A percentile compares a stretch with the other conserved stretches of the same genome.
These are phyloP conservation scores for Frankliniella fusca DNA, from an alignment of 2,888 invertebrate genomes.

Conservation along the genomic window DNA sequence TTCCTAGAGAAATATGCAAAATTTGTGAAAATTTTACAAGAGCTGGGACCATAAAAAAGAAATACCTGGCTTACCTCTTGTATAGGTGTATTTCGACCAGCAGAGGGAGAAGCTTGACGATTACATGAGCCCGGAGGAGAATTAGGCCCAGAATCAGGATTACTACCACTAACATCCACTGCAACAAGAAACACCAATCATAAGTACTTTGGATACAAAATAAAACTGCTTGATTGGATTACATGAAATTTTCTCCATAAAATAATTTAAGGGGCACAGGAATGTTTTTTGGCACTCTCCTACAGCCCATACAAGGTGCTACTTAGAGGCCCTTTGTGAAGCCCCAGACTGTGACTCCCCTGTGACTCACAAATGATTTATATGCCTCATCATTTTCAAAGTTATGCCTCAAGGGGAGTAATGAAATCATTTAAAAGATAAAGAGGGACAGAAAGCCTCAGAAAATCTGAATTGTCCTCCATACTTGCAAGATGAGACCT, in stretches of 20 bases:
- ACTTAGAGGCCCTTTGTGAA: too few relatives aligned
- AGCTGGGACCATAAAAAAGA: not conserved
- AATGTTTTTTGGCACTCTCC: too few relatives aligned
- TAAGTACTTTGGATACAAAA: not conserved
- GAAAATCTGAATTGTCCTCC: slow-evolving; percentile 41
- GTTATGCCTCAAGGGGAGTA: not conserved
- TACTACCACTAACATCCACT: slow-evolving; percentile 53
- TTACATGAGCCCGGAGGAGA: slow-evolving; percentile 60
- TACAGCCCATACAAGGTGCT: too few relatives aligned
- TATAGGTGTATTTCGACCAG: slow-evolving; percentile 61
- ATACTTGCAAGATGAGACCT: slow-evolving; percentile 61
- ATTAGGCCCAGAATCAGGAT: slow-evolving; percentile 71
- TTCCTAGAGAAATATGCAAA: slow-evolving; percentile 53
- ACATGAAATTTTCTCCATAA: not conserved
- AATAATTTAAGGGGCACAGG: not conserved
- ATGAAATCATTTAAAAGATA: slow-evolving; percentile 9
- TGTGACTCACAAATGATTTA: not conserved
- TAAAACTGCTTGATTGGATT: too few relatives aligned
- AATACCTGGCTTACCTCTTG: slow-evolving; percentile 54
- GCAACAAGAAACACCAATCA: slow-evolving; percentile 35
- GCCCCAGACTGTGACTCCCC: too few relatives aligned
- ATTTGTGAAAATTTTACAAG: not conserved
- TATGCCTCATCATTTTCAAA: not conserved
- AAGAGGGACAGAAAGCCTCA: slow-evolving; percentile 22
- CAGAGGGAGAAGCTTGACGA: slow-evolving; percentile 61